Evolutionary conservation across 2,888 invertebrate species (phyloP).

Genomic region (Dasysyrphus albostriatus): DNA sequence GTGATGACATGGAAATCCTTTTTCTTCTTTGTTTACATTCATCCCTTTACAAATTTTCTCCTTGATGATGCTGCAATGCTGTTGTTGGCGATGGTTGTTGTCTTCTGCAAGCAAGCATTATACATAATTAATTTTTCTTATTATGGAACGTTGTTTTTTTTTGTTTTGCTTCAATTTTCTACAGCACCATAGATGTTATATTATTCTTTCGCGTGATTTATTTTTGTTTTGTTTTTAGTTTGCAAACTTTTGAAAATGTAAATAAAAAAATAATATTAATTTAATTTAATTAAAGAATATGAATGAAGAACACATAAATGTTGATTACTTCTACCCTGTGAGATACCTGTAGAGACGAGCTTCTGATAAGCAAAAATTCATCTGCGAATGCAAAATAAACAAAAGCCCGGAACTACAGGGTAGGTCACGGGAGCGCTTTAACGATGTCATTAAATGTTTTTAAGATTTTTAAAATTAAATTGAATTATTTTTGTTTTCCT

Average conservation of each 20-base stretch:
- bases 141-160: conserved; percentile 11
- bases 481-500: too few relatives aligned
- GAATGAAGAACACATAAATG: conserved; percentile 67
- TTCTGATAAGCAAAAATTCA: conserved; percentile 89
- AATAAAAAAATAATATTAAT: conserved; percentile 19
- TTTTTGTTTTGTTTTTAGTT: conserved; percentile 8
- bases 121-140: conserved; percentile 67
- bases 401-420: conserved; percentile 99
- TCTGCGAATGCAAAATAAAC: conserved; percentile 87
- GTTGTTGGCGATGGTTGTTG: conserved; percentile 2
- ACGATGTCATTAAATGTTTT: conserved; percentile 47
- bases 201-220: neutral
- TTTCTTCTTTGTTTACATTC: conserved; percentile 33
- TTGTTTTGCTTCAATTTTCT: conserved; percentile 15
- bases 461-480: neutral
- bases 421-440: conserved; percentile 95
- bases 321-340: conserved; percentile 89
- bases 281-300: conserved; percentile 37
- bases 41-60: conserved; percentile 15
- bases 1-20: conserved; percentile 69
- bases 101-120: conserved; percentile 31
- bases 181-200: neutral
- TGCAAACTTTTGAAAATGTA: conserved; percentile 6
- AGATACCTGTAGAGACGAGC: conserved; percentile 99
- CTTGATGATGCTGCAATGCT: conserved; percentile 26